phyloP scores from a whole-genome alignment of 1,140 invertebrate genomes.

The fruit fly (Drosophila melanogaster) region Release_6_plus_ISO1_MT NC_004354.4:17900001-17900500 shows the following conservation, averaged over 20 bases:
- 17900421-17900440: neutral
- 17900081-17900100: slow-evolving; percentile 15
- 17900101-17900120: neutral
- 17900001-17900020: slow-evolving; percentile 39
- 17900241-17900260: slow-evolving; percentile 93
- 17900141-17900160: slow-evolving; percentile 57
- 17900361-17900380: too few species aligned
- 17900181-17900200: slow-evolving; percentile 88
- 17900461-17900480: too few species aligned
- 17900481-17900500: too few species aligned
- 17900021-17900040: slow-evolving; percentile 3
- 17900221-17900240: slow-evolving; percentile 91
- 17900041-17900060: neutral
- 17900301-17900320: slow-evolving; percentile 84
- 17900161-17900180: slow-evolving; percentile 67
- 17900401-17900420: neutral
- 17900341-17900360: neutral
- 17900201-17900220: slow-evolving; percentile 87
- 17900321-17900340: neutral
- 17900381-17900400: too few species aligned
- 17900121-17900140: neutral
- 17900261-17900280: slow-evolving; percentile 90
- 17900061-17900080: neutral
- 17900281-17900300: slow-evolving; percentile 89
- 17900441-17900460: too few species aligned